These are phyloP conservation scores for Alviniconcha marisindica DNA, from an alignment of 1,140 invertebrate genomes.

Conservation along the genomic window DNA sequence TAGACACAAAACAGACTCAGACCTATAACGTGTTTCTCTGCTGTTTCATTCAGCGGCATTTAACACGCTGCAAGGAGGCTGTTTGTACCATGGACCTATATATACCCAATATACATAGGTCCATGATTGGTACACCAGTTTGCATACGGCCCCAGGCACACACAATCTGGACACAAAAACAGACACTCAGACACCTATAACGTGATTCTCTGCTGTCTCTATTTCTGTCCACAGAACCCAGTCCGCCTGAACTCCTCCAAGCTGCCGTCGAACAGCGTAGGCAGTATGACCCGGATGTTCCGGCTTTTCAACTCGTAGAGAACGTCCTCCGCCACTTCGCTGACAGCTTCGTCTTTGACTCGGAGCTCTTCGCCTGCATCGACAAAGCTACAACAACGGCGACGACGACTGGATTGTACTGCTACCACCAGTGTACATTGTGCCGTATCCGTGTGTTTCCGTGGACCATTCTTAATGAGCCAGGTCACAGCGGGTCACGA, in stretches of 20 bases:
- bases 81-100: too few relatives aligned
- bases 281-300: slow-evolving; percentile 5
- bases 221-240: not conserved
- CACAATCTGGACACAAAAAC: not conserved
- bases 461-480: too few relatives aligned
- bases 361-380: not conserved
- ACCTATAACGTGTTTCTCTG: too few relatives aligned
- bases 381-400: not conserved
- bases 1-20: too few relatives aligned
- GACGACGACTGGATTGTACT: not conserved
- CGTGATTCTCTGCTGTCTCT: not conserved
- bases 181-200: not conserved
- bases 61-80: too few relatives aligned
- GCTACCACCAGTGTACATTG: not conserved
- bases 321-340: not conserved
- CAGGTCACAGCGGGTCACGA: too few relatives aligned
- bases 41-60: too few relatives aligned
- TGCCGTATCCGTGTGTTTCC: not conserved
- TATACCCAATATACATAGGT: not conserved
- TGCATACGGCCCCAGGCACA: not conserved
- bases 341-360: not conserved
- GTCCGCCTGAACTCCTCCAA: not conserved
- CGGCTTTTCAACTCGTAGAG: not conserved
- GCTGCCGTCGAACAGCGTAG: slow-evolving; percentile 4
- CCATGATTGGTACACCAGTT: not conserved